Evolutionary conservation across 2,888 invertebrate genomes (phyloP).

Genomic region (Rhabditoides inermis): DNA sequence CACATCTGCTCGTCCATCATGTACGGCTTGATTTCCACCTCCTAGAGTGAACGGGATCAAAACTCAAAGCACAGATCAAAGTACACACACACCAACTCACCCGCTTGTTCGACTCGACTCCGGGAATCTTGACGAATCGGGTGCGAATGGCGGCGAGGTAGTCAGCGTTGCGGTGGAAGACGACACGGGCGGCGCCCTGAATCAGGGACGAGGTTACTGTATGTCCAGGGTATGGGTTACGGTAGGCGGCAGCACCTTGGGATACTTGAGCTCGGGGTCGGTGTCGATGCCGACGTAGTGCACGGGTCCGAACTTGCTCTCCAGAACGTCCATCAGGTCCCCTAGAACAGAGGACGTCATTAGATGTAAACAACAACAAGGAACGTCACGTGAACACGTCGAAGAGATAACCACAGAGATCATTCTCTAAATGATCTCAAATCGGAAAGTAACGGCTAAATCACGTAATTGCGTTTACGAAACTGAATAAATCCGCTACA

Average conservation of each 20-base stretch:
- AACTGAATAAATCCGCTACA: neutral
- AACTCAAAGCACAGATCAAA: too few relatives aligned
- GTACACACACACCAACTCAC: too few relatives aligned
- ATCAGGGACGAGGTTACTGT: too few relatives aligned
- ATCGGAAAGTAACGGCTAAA: too few relatives aligned
- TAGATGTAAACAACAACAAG: neutral
- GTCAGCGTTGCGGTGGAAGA: slow-evolving; percentile 95
- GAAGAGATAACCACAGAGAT: too few relatives aligned
- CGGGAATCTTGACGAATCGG: slow-evolving; percentile 87
- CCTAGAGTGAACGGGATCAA: slow-evolving; percentile 7
- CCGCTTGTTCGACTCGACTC: slow-evolving; percentile 7
- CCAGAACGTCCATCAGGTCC: slow-evolving; percentile 97
- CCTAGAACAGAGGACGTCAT: slow-evolving; percentile 59
- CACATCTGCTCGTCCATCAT: slow-evolving; percentile 99
- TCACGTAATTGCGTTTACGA: too few relatives aligned
- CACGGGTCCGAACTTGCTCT: slow-evolving; percentile 93
- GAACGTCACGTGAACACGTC: too few relatives aligned
- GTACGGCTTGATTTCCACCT: slow-evolving; percentile 87
- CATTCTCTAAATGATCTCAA: too few relatives aligned
- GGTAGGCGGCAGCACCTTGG: too few relatives aligned
- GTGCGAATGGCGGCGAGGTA: slow-evolving; percentile 97
- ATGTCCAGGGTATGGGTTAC: too few relatives aligned
- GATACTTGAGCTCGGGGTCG: slow-evolving; percentile 94
- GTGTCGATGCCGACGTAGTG: too few relatives aligned
- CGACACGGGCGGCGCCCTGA: slow-evolving; percentile 87